phyloP scores from a whole-genome alignment of 2,113 vertebrate species.

The Strix aluco region DNA sequence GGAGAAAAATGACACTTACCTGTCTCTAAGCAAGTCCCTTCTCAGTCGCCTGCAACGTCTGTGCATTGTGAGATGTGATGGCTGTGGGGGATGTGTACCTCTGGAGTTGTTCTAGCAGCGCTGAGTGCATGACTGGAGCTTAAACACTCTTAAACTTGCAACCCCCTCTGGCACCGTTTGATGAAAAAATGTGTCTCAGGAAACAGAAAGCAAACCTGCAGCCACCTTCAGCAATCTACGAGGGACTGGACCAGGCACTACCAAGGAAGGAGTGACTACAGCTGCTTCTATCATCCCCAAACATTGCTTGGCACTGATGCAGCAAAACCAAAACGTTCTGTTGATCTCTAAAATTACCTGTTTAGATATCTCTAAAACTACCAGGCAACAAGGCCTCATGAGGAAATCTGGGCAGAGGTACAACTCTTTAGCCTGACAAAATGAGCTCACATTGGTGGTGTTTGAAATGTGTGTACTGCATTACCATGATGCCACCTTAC shows the following conservation, averaged over 20 bases:
- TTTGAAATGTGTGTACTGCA: not conserved
- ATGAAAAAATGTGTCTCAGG: not conserved
- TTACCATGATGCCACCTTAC: not conserved
- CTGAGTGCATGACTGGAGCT: not conserved
- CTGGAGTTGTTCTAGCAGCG: not conserved
- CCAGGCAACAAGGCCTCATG: not conserved
- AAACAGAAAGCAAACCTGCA: not conserved
- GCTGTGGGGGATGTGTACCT: not conserved
- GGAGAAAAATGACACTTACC: constrained; percentile 52
- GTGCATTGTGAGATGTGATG: not conserved
- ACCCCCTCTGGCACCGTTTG: not conserved
- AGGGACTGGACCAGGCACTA: not conserved
- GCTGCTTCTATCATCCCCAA: not conserved
- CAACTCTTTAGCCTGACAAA: not conserved
- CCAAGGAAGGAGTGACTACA: not conserved
- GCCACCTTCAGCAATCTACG: not conserved
- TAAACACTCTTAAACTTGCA: not conserved
- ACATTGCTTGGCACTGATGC: not conserved
- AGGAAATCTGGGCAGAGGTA: not conserved
- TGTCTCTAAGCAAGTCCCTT: not conserved
- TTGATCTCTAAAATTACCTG: not conserved
- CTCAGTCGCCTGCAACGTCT: not conserved
- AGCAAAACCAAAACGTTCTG: not conserved
- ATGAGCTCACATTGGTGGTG: accelerated
- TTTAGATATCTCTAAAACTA: not conserved